Conservation (phyloP, 1,140 invertebrate species). For the Plectus sambesii region DNA sequence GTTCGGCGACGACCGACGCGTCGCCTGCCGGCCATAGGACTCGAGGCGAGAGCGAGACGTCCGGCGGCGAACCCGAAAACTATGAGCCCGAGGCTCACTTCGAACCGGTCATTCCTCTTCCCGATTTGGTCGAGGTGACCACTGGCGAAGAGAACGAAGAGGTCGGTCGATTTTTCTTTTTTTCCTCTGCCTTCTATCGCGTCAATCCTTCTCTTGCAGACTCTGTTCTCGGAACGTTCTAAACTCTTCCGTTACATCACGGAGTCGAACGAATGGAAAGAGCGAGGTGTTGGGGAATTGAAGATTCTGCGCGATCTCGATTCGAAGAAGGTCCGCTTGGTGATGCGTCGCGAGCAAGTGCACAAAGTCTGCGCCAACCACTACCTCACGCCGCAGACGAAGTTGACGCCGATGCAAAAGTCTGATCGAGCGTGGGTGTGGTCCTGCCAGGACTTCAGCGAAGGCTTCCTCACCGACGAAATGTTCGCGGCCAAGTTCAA, state of each 20-base stretch:
- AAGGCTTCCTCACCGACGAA: too few species aligned
- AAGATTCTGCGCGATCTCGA: conserved; percentile 54
- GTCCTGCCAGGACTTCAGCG: too few species aligned
- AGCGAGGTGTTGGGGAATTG: conserved; percentile 50
- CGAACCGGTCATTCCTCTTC: conserved; percentile 65
- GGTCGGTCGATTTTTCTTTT: conserved; percentile 48
- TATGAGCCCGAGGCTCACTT: conserved; percentile 52
- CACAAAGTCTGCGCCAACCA: conserved; percentile 70
- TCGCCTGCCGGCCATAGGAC: too few species aligned
- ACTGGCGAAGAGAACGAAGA: conserved; percentile 75
- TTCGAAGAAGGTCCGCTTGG: conserved; percentile 58
- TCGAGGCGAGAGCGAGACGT: too few species aligned
- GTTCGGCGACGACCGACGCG: too few species aligned
- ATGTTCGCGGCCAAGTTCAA: too few species aligned
- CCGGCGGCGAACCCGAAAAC: conserved; percentile 25
- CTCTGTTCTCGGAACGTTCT: conserved; percentile 59
- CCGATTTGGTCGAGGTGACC: conserved; percentile 67
- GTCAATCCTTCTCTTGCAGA: conserved; percentile 17
- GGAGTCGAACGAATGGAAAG: conserved; percentile 49
- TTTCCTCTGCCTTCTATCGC: too few species aligned
- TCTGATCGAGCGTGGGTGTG: too few species aligned
- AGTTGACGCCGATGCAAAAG: too few species aligned
- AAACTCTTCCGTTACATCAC: conserved; percentile 61
- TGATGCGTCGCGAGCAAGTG: conserved; percentile 75
- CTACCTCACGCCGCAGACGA: too few species aligned